Evolutionary conservation across 2,888 invertebrate genomes (phyloP), one percentile per base, ranked within the genome.

Genomic region (Tholera decimalis): DNA sequence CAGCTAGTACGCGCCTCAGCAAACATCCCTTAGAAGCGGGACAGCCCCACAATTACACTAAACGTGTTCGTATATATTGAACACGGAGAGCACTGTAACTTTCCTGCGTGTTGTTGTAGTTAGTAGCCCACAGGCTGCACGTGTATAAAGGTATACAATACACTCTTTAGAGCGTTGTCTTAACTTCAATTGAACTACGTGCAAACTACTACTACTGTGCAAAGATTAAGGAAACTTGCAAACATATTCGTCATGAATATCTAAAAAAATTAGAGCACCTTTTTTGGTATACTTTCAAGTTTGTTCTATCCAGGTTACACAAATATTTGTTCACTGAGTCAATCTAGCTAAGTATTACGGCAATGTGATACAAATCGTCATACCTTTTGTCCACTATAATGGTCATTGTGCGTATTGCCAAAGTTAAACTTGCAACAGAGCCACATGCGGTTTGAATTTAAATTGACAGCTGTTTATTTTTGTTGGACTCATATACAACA

Each of bases 271-370:
- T 8, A 5, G 35, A 24, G 0, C 24, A 41, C 8, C 44, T 20
- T 41, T 56, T 51, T 74, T 49, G 44, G 33, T 24, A 24, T 7
- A 59, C 22, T 56, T 54, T 49, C 56, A 39, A 50, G 59, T 30
- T 20, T 56, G 43, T 68, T 73, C 79, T 73, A 79, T 79, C 88
- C 89, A 90, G 88, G 88, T 83, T 84, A 78, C 68, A 78, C 72
- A 79, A 89, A 90, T 89, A 84, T 83, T 84, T 88, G 71, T 78
- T 59, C 70, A 78, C 80, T 89, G 90, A 90, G 81, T 91, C 90
- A 91, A 87, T 83, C 77, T 79, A 73, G 83, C 87, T 88, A 88
- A 86, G 85, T 84, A 85, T 88, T 90, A 88, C 88, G 87, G 83
- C 85, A 82, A 85, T 82, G 80, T 88, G 88, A 90, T 88, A 88